phyloP scores from a whole-genome alignment of 1,140 invertebrate genomes.

The Archivesica marissinica region DNA sequence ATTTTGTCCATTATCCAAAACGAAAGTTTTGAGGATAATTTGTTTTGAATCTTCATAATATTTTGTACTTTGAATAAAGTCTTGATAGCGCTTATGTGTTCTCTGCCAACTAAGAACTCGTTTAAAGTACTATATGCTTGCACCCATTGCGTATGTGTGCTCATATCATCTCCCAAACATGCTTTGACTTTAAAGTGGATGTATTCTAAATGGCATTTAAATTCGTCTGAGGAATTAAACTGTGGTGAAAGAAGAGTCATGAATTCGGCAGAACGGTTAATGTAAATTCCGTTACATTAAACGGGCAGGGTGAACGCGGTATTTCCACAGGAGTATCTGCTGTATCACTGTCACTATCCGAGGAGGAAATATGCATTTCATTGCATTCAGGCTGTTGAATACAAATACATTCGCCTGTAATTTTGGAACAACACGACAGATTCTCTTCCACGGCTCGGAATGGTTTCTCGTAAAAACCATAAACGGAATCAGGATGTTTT shows the following conservation, averaged over 20 bases:
- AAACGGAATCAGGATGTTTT: constrained; percentile 18
- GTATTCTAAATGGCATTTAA: not conserved
- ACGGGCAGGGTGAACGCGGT: not conserved
- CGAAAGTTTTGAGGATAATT: not conserved
- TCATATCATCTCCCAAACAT: not conserved
- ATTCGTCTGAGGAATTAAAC: not conserved
- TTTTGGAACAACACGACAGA: constrained; percentile 30
- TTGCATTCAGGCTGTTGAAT: not conserved
- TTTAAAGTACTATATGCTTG: not conserved
- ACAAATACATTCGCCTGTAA: not conserved
- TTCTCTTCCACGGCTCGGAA: constrained; percentile 8
- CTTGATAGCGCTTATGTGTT: not conserved
- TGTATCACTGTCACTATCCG: not conserved
- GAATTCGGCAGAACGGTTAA: not conserved
- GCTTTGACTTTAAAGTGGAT: not conserved
- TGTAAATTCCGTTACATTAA: not conserved
- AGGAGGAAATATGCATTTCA: not conserved
- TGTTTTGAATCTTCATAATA: not conserved
- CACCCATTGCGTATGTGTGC: not conserved
- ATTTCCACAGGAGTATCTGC: not conserved
- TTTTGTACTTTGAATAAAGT: not conserved
- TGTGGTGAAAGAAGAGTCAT: not conserved
- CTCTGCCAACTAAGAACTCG: not conserved
- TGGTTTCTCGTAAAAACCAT: constrained; percentile 52
- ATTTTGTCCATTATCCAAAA: constrained; percentile 26